Conservation (phyloP, 2,888 invertebrate genomes). For the Chrysomela aeneicollis region DNA sequence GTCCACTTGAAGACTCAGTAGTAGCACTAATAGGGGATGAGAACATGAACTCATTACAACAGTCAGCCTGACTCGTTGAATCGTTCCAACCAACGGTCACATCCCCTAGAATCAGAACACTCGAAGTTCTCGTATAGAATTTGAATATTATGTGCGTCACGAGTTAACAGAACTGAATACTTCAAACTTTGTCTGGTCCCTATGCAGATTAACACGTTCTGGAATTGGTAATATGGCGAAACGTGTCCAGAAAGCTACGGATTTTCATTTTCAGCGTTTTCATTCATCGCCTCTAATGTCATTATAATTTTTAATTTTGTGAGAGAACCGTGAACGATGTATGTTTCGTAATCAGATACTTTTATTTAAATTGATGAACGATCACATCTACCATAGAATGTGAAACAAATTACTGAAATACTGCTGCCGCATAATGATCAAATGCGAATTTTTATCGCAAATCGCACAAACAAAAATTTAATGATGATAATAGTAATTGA, state of each 20-base stretch:
- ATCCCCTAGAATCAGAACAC: neutral
- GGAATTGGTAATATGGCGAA: neutral
- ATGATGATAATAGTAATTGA: too few relatives aligned
- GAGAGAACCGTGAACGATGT: too few relatives aligned
- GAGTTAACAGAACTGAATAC: neutral
- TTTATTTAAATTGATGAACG: too few relatives aligned
- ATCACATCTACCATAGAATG: too few relatives aligned
- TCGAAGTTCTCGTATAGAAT: neutral
- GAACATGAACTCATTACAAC: neutral
- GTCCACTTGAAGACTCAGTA: neutral
- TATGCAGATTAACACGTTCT: neutral
- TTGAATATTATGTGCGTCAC: neutral
- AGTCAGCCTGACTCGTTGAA: neutral
- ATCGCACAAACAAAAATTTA: too few relatives aligned
- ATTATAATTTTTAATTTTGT: too few relatives aligned
- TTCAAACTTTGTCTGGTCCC: neutral
- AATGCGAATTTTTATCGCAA: too few relatives aligned
- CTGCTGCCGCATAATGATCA: too few relatives aligned
- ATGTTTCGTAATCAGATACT: too few relatives aligned
- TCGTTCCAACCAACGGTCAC: neutral
- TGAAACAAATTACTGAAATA: too few relatives aligned
- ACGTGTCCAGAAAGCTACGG: neutral
- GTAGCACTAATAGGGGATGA: neutral
- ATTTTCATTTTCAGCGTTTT: too few relatives aligned
- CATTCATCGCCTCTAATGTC: too few relatives aligned